These are phyloP conservation scores for Haliclona indistincta DNA, from an alignment of 37 sponge, comb jelly and placozoan species.

Conservation along the genomic window DNA sequence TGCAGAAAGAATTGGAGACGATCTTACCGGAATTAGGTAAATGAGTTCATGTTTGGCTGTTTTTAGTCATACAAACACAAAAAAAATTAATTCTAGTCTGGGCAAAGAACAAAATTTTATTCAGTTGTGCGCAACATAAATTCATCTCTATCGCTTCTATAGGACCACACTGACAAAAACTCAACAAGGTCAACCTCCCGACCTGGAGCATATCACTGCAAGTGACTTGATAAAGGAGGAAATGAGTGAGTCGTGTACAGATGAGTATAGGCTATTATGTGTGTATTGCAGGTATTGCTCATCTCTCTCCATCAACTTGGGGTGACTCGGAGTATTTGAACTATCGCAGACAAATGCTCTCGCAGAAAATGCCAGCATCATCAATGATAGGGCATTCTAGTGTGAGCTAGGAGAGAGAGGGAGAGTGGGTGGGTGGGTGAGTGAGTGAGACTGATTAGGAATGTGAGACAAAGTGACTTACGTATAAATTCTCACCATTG, in stretches of 20 bases:
- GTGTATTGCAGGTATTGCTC: no score
- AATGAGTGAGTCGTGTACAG: conserved; percentile 27
- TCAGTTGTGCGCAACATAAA: no score
- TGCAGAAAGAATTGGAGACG: conserved; percentile 70
- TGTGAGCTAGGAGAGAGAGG: background rate
- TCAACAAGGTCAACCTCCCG: conserved; percentile 69
- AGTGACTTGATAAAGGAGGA: conserved; percentile 41
- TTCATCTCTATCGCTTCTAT: background rate
- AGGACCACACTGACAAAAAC: conserved; percentile 74
- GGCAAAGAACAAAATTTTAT: background rate
- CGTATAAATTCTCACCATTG: background rate
- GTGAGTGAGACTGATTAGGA: no score
- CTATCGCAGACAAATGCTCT: background rate
- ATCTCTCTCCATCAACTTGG: background rate
- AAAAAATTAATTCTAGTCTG: background rate
- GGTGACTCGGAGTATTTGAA: background rate
- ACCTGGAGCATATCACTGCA: conserved; percentile 60
- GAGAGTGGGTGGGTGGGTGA: no score
- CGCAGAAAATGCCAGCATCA: background rate
- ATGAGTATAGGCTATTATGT: background rate
- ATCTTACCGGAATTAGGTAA: conserved; percentile 78
- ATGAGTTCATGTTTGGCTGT: background rate
- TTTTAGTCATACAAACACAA: no score
- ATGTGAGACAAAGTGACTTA: background rate
- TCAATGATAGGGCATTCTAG: no score